Conservation (phyloP, 2,113 vertebrate genomes). For the Ageneiosus marmoratus region DNA sequence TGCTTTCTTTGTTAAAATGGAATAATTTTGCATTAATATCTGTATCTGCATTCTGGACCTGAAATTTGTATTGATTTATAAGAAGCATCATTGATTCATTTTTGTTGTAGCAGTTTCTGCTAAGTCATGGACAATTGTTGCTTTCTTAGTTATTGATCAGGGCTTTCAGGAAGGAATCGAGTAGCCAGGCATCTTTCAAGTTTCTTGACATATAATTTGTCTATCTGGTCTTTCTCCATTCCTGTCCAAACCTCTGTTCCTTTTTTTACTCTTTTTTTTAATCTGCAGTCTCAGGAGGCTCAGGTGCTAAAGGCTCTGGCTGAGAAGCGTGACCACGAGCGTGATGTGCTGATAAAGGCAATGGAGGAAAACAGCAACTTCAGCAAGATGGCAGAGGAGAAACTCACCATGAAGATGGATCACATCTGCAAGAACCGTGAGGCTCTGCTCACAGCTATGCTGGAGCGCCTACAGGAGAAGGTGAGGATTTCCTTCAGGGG, state of each 20-base stretch:
- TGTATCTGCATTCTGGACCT: background rate
- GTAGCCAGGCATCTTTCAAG: background rate
- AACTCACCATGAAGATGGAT: slow-evolving; percentile 83
- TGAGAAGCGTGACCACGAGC: slow-evolving; percentile 81
- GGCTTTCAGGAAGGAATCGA: background rate
- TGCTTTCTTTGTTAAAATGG: background rate
- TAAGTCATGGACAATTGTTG: background rate
- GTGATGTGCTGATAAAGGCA: slow-evolving; percentile 86
- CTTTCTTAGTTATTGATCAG: slow-evolving; percentile 28
- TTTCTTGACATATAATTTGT: background rate
- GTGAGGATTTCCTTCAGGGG: slow-evolving; percentile 55
- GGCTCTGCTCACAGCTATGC: slow-evolving; percentile 79
- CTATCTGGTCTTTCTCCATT: background rate
- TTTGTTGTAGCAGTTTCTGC: background rate
- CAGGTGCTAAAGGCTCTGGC: slow-evolving; percentile 84
- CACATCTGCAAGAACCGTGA: slow-evolving; percentile 85
- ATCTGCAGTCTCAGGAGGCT: slow-evolving; percentile 78
- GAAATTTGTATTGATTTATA: background rate
- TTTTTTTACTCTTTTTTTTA: background rate
- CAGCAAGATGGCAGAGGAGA: slow-evolving; percentile 83
- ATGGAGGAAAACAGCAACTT: slow-evolving; percentile 89
- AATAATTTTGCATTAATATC: background rate
- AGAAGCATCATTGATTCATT: background rate
- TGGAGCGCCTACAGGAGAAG: slow-evolving; percentile 87
- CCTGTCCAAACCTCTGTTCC: background rate